Percentiles rank a stretch among this genome's conserved stretches.
Conservation (phyloP, 2,113 vertebrate genomes). For the Scomber scombrus region DNA sequence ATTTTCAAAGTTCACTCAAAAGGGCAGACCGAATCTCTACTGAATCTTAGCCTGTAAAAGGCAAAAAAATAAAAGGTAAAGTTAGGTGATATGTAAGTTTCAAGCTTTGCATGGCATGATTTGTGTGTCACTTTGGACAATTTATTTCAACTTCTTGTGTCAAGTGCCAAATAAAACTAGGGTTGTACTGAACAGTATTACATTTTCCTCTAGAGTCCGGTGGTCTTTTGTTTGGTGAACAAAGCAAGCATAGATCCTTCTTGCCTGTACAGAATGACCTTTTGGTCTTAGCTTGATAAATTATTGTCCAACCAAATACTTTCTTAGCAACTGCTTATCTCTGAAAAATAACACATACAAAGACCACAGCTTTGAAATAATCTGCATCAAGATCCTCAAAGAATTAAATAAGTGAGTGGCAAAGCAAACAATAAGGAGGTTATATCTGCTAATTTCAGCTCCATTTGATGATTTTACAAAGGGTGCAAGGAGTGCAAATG, state of each 20-base stretch:
- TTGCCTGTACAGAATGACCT: slow-evolving; percentile 49
- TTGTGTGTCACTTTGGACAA: slow-evolving; percentile 14
- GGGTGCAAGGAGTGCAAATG: too few relatives aligned
- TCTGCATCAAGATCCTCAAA: background rate
- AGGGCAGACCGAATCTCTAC: background rate
- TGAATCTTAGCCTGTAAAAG: slow-evolving; percentile 25
- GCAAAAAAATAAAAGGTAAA: slow-evolving; percentile 30
- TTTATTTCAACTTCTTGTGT: slow-evolving; percentile 25
- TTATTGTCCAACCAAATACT: slow-evolving; percentile 34
- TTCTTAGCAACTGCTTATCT: slow-evolving; percentile 13
- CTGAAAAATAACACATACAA: background rate
- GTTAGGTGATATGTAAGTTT: slow-evolving; percentile 11
- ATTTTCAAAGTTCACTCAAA: slow-evolving; percentile 6
- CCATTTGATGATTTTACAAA: background rate
- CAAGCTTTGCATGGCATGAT: slow-evolving; percentile 2
- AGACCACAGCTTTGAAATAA: slow-evolving; percentile 2
- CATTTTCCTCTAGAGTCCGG: slow-evolving; percentile 58
- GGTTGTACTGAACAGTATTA: slow-evolving; percentile 45
- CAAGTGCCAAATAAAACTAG: slow-evolving; percentile 36
- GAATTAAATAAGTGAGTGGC: background rate
- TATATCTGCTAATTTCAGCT: too few relatives aligned
- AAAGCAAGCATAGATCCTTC: slow-evolving; percentile 38
- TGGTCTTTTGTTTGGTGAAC: slow-evolving; percentile 60
- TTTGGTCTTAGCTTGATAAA: slow-evolving; percentile 57
- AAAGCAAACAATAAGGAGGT: background rate